phyloP scores from a whole-genome alignment of 2,797 vertebrate species.

The Chromis chromis region DNA sequence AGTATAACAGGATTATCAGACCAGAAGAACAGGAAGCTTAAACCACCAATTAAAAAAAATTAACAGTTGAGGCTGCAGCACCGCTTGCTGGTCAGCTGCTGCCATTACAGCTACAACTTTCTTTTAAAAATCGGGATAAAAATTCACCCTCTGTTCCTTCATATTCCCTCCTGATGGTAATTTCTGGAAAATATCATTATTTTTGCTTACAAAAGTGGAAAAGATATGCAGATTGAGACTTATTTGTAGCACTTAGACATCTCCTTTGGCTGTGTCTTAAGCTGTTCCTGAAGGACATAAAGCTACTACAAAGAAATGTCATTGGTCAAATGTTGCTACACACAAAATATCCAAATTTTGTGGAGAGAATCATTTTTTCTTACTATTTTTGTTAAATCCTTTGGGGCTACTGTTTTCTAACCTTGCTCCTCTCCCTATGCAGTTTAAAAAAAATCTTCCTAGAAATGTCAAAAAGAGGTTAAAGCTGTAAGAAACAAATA shows the following conservation, averaged over 20 bases:
- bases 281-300: background rate
- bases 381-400: too few relatives aligned
- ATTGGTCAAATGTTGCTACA: background rate
- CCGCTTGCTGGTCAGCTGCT: slow-evolving; percentile 63
- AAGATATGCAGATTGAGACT: background rate
- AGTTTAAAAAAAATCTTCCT: slow-evolving; percentile 24
- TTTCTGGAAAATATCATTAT: background rate
- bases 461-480: background rate
- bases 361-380: background rate
- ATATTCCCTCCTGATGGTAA: background rate
- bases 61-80: slow-evolving; percentile 45
- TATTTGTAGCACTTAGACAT: slow-evolving; percentile 1
- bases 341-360: background rate
- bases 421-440: background rate
- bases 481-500: slow-evolving; percentile 8
- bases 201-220: background rate
- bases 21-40: background rate
- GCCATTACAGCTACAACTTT: slow-evolving; percentile 63
- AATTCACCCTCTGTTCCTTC: background rate
- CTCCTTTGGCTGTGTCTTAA: too few relatives aligned
- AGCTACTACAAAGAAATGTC: background rate
- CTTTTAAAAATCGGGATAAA: background rate
- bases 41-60: background rate
- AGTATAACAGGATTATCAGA: slow-evolving; percentile 19
- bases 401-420: too few relatives aligned